Conservation (phyloP, 1,140 invertebrate species). For the Ridgeia piscesae region DNA sequence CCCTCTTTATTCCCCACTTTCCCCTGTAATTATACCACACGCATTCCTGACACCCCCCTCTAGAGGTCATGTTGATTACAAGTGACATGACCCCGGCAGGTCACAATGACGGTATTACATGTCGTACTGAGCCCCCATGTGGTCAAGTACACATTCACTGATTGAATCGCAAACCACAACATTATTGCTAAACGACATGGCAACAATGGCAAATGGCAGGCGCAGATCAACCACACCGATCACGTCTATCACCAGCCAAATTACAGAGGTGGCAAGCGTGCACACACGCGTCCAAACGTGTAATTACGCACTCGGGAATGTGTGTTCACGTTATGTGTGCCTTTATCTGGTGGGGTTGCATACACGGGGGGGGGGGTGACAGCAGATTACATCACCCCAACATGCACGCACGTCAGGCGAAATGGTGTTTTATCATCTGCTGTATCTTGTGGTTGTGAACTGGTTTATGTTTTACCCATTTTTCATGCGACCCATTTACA, state of each 20-base stretch:
- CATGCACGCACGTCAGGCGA: background rate
- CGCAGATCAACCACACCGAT: background rate
- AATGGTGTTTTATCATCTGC: background rate
- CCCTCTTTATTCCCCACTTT: background rate
- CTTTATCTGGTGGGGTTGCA: background rate
- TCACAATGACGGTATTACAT: background rate
- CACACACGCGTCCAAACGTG: background rate
- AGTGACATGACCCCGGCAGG: background rate
- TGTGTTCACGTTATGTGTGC: background rate
- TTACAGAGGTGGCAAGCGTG: background rate
- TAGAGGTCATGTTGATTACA: background rate
- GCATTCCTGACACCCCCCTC: too few relatives aligned
- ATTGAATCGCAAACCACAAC: conserved; percentile 5
- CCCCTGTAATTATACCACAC: background rate
- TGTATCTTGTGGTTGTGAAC: too few relatives aligned
- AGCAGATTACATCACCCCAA: background rate
- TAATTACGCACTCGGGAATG: background rate
- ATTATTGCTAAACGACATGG: conserved; percentile 1
- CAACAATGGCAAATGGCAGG: background rate
- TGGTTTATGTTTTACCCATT: too few relatives aligned
- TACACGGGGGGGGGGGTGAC: background rate
- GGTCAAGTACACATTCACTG: background rate
- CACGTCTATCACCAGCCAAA: background rate
- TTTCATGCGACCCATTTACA: too few relatives aligned
- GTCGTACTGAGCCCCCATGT: background rate